Conservation (phyloP, 2,113 vertebrate species). For the Carollia perspicillata region DNA sequence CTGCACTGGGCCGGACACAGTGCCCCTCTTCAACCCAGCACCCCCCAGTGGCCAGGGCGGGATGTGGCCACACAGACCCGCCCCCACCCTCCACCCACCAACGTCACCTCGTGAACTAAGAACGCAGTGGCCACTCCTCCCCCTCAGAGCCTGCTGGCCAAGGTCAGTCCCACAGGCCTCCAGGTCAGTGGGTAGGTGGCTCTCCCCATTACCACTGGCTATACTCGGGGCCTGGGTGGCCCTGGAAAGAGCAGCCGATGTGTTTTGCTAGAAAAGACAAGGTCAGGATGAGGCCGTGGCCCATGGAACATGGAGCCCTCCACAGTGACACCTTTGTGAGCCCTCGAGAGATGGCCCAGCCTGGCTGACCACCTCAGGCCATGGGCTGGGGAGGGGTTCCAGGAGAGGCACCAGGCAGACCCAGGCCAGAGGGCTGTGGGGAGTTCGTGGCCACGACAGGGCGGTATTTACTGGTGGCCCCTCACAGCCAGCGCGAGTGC, state of each 20-base stretch:
- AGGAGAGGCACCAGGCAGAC: neutral
- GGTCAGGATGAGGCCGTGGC: neutral
- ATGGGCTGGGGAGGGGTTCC: neutral
- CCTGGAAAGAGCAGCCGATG: neutral
- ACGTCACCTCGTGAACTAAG: conserved; percentile 31
- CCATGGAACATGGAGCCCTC: fast-evolving
- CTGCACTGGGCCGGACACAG: fast-evolving
- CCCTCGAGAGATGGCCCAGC: fast-evolving
- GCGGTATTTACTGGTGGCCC: neutral
- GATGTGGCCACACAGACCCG: neutral
- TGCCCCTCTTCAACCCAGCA: no score
- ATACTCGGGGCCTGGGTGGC: neutral
- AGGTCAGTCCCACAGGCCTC: conserved; percentile 1
- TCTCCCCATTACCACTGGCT: neutral
- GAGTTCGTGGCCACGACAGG: fast-evolving
- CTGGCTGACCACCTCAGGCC: fast-evolving
- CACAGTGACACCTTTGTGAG: neutral
- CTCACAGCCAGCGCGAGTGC: fast-evolving
- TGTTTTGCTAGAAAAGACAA: neutral
- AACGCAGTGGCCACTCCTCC: neutral
- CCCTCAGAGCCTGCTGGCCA: neutral
- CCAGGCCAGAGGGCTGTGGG: neutral
- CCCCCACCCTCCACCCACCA: no score
- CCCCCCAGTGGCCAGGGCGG: neutral
- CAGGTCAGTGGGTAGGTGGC: neutral